A percentile compares a stretch with the other conserved stretches of the same genome.
phyloP scores from a whole-genome alignment of 2,113 vertebrate genomes.

The Lanius ludovicianus region DNA sequence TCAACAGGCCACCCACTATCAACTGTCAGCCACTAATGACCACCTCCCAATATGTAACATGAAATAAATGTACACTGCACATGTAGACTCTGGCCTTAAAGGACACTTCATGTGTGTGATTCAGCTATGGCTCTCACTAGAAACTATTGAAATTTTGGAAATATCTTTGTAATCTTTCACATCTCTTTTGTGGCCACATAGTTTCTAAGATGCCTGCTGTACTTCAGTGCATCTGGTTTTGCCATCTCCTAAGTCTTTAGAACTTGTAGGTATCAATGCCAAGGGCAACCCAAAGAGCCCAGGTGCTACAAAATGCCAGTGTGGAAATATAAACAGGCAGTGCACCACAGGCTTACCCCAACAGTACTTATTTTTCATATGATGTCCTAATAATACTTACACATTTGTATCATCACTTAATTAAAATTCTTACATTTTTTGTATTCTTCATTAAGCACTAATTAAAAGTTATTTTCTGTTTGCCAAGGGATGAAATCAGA shows the following conservation, averaged over 20 bases:
- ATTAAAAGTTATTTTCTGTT: not conserved
- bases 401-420: not conserved
- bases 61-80: not conserved
- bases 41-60: not conserved
- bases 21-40: not conserved
- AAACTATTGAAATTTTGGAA: not conserved
- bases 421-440: not conserved
- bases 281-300: not conserved
- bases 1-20: not conserved
- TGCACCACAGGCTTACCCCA: not conserved
- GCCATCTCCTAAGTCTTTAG: not conserved
- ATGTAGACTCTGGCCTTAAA: not conserved
- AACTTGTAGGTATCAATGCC: fast-evolving
- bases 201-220: not conserved
- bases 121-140: not conserved
- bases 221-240: not conserved
- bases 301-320: not conserved
- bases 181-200: not conserved
- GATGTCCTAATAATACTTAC: not conserved
- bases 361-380: not conserved
- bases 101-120: not conserved
- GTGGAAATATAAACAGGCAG: not conserved
- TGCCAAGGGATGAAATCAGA: not conserved
- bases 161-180: not conserved
- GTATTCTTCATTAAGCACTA: not conserved